Evolutionary conservation across 2,888 invertebrate genomes (phyloP).

Genomic region (Dione vanillae): DNA sequence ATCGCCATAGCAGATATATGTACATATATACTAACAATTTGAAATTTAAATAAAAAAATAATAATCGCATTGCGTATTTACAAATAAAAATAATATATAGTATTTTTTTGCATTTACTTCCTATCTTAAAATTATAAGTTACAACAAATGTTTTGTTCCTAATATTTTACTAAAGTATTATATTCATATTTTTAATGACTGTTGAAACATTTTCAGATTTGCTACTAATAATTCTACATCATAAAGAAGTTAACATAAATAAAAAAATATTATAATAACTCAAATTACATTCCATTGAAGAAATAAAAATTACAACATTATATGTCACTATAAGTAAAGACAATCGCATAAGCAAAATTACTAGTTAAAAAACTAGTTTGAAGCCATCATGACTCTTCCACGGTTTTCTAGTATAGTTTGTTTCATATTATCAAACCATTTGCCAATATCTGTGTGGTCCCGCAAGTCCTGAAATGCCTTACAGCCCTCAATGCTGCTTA

Average conservation of each 20-base stretch:
- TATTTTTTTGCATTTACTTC: background rate
- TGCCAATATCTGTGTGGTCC: slow-evolving; percentile 88
- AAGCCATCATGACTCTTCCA: slow-evolving; percentile 72
- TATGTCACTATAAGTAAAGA: background rate
- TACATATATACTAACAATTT: background rate
- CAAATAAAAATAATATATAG: background rate
- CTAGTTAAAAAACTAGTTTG: slow-evolving; percentile 25
- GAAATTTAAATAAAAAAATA: no score
- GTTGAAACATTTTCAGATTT: slow-evolving; percentile 18
- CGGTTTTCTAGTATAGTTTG: slow-evolving; percentile 83
- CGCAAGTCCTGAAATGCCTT: slow-evolving; percentile 93
- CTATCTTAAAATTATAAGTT: background rate
- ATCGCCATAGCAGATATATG: background rate
- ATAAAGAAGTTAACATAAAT: background rate
- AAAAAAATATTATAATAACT: background rate
- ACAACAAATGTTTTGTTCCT: background rate
- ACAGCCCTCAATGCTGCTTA: slow-evolving; percentile 97
- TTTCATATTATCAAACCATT: slow-evolving; percentile 92
- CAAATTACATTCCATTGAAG: slow-evolving; percentile 3
- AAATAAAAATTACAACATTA: slow-evolving; percentile 1
- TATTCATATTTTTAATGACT: slow-evolving; percentile 13
- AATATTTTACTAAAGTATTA: background rate
- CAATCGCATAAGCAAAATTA: slow-evolving; percentile 21
- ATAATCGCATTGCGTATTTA: slow-evolving; percentile 10
- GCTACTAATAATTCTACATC: background rate